Evolutionary conservation across 30 jellyfish, hydroid and myxozoan species (phyloP), one percentile per base, ranked within the genome.

Genomic region (Hydractinia symbiolongicarpus): DNA sequence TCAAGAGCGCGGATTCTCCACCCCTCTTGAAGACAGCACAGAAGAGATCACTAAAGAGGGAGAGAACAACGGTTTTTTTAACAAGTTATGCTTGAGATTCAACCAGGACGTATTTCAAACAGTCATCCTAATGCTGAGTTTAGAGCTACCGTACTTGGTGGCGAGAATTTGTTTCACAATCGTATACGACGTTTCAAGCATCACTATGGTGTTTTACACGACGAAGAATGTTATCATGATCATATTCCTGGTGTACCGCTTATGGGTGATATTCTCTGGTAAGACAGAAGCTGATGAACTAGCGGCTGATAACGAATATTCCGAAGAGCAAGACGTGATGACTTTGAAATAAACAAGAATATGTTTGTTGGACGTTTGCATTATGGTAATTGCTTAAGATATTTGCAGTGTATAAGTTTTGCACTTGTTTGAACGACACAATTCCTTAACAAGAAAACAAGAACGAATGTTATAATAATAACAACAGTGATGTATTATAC

Each of bases 171-270:
- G 9, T 8, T 71, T 71, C 60, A 71, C 80, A 4, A 58, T 71
- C 60, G 14, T 19, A 8, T 71, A 71, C 60, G n/a, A 71, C 80
- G 80, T 71, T 30, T 71, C 80, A 49, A 71, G 80, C n/a, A 71
- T 50, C 71, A 71, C 80, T 19, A 71, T 71, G 80, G 80, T 71
- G 80, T 71, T 71, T 19, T 71, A 71, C n/a, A 71, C 80, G 40
- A 71, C 80, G 1, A 71, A 71, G n/a, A 71, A 71, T 53, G 80
- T 71, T 1, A 50, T 71, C 71, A 71, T 71, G 80, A 71, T 11
- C 51, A 52, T 71, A 7, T 71, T 71, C 51, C 60, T 71, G 56
- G 60, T 19, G 55, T 71, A 71, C 80, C 21, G 80, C 40, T 58
- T 71, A 4, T 71, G 80, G 80, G 80, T 71, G 71, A 71, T 8